Conservation (phyloP, 2,888 invertebrate species). For the Eurois occulta region DNA sequence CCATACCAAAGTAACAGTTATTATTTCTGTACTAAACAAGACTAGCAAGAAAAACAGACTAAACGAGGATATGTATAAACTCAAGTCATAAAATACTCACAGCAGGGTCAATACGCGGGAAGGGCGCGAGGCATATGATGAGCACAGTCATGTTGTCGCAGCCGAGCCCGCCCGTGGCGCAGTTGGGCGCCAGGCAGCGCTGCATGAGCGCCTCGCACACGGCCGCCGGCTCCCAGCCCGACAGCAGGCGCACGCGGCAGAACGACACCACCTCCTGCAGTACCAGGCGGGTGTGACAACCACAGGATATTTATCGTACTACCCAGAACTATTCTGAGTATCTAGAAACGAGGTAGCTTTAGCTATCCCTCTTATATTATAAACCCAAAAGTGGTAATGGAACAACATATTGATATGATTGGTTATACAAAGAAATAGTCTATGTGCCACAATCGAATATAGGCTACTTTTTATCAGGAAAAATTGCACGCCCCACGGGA, state of each 20-base stretch:
- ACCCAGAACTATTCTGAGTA: background rate
- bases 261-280: constrained; percentile 96
- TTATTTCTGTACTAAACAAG: constrained; percentile 3
- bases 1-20: background rate
- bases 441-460: background rate
- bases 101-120: constrained; percentile 77
- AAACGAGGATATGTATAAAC: background rate
- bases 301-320: background rate
- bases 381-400: background rate
- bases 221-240: constrained; percentile 96
- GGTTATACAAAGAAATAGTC: background rate
- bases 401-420: background rate
- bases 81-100: constrained; percentile 63
- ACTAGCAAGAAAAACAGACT: background rate
- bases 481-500: too few relatives aligned
- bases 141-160: constrained; percentile 99
- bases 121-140: constrained; percentile 93
- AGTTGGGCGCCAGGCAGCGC: constrained; percentile 98
- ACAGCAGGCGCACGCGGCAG: constrained; percentile 95
- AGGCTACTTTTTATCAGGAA: too few relatives aligned
- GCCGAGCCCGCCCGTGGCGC: constrained; percentile 98
- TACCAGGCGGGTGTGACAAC: background rate
- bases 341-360: background rate
- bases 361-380: background rate
- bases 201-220: constrained; percentile 99